Evolutionary conservation across 2,888 invertebrate species (phyloP), one percentile per base, ranked within the genome.

Genomic region (Megaustenia siamemsis): DNA sequence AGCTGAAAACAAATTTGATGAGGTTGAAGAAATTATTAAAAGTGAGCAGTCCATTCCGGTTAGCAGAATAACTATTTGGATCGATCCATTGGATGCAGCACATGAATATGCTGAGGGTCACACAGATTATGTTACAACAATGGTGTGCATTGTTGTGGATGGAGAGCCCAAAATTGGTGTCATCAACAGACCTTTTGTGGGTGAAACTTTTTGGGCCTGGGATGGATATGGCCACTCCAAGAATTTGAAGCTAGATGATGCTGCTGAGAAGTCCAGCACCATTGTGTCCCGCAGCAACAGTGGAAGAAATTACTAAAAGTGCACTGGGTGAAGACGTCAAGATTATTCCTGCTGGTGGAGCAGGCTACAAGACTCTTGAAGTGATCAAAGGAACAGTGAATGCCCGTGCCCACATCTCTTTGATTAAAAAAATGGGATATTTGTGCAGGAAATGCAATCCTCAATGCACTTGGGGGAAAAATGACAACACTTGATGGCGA

Each of bases 341-440:
- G 66, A 95, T 98, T 1, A 95, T 96, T 2, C 94, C 95, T 24
- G 98, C 98, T 0, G 98, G 97, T 6, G 98, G 98, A 0, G 96
- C 97, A 89, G 97, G 97, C 6, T 97, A 96, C 91, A 97, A 97
- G 94, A 95, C 96, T 18, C 92, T 94, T 53, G 90, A 97, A 92
- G 96, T 99, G 0, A 96, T 97, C 1, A 96, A 96, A 87, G 97
- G 97, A 45, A 96, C 96, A 82, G 98, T 96, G 0, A 97, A 97
- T 88, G 96, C 97, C 0, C 99, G 99, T 93, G 94, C 99, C 12
- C 99, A 99, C 92, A 96, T 96, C 10, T 99, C 98, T 0, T 95
- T 96, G 38, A 99, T 99, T 68, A 99, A 99, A 93, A 99, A 45
- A 99, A 93, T 99, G 99, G 99, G 99, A 99, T 93, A 96, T 99